These are phyloP conservation scores for Sceloporus undulatus DNA, from an alignment of 2,113 vertebrate genomes.

Conservation along the genomic window DNA sequence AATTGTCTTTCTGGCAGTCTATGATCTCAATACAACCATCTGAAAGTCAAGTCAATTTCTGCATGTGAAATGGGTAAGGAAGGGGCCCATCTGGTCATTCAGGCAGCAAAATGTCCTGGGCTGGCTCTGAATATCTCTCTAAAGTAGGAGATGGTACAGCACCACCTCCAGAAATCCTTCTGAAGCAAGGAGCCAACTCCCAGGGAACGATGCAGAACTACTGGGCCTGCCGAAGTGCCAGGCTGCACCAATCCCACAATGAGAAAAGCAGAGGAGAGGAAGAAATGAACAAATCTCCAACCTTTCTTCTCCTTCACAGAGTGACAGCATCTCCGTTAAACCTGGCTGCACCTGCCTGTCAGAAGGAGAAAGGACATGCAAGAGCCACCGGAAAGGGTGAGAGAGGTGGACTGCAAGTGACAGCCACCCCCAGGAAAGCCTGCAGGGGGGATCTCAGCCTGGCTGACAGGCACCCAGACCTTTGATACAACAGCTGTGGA, in stretches of 20 bases:
- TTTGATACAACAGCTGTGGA: constrained; percentile 39
- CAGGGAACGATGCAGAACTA: background rate
- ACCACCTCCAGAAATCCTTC: background rate
- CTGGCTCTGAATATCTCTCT: background rate
- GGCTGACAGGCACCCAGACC: constrained; percentile 37
- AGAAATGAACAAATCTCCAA: background rate
- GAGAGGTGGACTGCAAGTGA: constrained; percentile 29
- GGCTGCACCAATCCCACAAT: background rate
- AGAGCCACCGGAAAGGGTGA: constrained; percentile 27
- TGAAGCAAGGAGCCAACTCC: too few relatives aligned
- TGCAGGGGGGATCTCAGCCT: constrained; percentile 35
- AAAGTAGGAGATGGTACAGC: background rate
- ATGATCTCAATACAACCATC: too few relatives aligned
- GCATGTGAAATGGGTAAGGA: background rate
- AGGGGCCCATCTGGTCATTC: background rate
- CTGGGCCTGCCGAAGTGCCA: background rate
- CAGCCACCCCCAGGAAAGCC: constrained; percentile 40
- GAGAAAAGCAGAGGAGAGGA: background rate
- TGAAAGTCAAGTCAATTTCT: background rate
- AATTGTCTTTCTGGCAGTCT: too few relatives aligned
- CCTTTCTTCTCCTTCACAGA: background rate
- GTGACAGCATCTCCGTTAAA: constrained; percentile 26
- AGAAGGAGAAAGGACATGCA: constrained; percentile 33
- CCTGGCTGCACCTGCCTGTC: constrained; percentile 35
- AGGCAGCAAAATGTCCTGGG: background rate